Conservation (phyloP, 64 coral and sea anemone species). For the Exaiptasia diaphana region DNA sequence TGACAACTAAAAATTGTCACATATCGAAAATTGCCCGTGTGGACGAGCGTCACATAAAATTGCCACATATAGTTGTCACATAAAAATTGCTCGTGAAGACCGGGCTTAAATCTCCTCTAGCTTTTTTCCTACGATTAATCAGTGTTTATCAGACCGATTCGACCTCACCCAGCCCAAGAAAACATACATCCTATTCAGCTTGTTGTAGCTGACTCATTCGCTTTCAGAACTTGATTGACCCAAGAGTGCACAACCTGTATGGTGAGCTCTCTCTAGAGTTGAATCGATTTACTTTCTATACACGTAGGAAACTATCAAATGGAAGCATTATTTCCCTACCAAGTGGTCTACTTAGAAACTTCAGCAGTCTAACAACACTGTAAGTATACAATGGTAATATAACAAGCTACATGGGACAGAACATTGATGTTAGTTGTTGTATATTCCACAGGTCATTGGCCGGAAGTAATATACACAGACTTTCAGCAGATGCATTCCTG, state of each 20-base stretch:
- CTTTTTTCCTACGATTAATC: too few relatives aligned
- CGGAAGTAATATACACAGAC: background rate
- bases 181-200: too few relatives aligned
- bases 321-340: background rate
- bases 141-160: too few relatives aligned
- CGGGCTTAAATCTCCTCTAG: too few relatives aligned
- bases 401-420: background rate
- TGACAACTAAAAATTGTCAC: too few relatives aligned
- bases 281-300: background rate
- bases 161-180: too few relatives aligned
- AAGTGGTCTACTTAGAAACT: background rate
- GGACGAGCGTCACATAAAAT: too few relatives aligned
- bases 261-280: background rate
- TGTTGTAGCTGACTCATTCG: too few relatives aligned
- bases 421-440: background rate
- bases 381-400: background rate
- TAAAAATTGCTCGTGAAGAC: too few relatives aligned
- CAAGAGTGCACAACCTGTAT: background rate
- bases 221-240: too few relatives aligned
- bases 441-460: background rate
- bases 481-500: background rate
- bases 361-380: background rate
- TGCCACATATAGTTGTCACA: too few relatives aligned
- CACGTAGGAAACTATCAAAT: background rate
- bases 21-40: too few relatives aligned